phyloP scores from a whole-genome alignment of 2,888 invertebrate genomes.

The Pammene aurita region DNA sequence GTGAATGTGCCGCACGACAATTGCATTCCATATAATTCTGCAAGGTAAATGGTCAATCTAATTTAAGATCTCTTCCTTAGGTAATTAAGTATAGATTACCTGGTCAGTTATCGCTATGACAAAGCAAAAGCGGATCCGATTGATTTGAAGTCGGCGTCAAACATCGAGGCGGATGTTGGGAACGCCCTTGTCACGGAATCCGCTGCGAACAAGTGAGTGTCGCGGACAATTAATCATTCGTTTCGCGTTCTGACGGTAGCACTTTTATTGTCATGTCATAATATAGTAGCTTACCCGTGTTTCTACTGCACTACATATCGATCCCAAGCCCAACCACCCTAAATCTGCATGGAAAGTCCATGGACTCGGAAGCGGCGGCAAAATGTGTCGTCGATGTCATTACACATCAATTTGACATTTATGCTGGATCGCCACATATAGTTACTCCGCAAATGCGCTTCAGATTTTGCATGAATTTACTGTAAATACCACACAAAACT shows the following conservation, averaged over 20 bases:
- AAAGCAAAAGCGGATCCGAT: constrained; percentile 77
- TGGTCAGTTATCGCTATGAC: constrained; percentile 55
- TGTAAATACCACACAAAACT: no score
- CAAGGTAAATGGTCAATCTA: constrained; percentile 51
- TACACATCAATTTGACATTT: no score
- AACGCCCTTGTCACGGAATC: constrained; percentile 71
- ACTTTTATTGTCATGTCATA: not conserved
- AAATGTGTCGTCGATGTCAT: no score
- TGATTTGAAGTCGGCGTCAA: constrained; percentile 62
- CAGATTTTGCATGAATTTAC: no score
- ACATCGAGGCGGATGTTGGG: constrained; percentile 71
- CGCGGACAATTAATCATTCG: constrained; percentile 15
- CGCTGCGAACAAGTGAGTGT: constrained; percentile 46
- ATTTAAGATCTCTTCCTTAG: constrained; percentile 63
- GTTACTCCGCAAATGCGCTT: no score
- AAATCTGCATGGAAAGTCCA: no score
- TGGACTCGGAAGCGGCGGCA: no score
- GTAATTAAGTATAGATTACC: constrained; percentile 64
- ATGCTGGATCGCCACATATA: no score
- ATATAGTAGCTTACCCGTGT: no score
- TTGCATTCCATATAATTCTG: constrained; percentile 70
- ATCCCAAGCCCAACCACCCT: no score
- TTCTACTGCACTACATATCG: no score
- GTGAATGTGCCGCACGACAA: constrained; percentile 73
- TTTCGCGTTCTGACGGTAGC: constrained; percentile 15